A percentile compares a stretch with the other conserved stretches of the same genome.
Evolutionary conservation across 2,797 vertebrate species (phyloP).

Genomic region (Bryconaethiops microstoma): DNA sequence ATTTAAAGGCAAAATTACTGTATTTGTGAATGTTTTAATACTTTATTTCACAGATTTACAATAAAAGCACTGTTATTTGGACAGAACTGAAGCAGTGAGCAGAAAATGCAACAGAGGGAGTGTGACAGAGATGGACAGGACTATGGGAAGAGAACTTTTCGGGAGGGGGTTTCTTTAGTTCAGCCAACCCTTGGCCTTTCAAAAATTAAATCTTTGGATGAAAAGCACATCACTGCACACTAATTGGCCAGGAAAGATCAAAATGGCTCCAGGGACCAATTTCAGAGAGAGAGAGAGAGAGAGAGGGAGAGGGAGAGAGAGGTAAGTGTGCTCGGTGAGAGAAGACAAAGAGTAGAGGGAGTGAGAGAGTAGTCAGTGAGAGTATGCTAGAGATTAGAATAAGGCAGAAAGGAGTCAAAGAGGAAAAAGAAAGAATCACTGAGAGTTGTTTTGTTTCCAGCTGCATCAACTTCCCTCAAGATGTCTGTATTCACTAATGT

Average conservation of each 20-base stretch:
- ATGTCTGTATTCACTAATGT: background rate
- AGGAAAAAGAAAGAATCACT: background rate
- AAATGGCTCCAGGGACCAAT: slow-evolving; percentile 55
- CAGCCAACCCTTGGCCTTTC: slow-evolving; percentile 42
- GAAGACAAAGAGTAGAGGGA: background rate
- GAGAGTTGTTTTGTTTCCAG: background rate
- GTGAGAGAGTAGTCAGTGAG: background rate
- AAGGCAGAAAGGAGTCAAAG: background rate
- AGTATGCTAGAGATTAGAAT: background rate
- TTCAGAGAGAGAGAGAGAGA: background rate
- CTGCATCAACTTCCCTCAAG: background rate
- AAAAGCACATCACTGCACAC: slow-evolving; percentile 52
- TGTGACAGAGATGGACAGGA: slow-evolving; percentile 25
- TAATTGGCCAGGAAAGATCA: slow-evolving; percentile 60
- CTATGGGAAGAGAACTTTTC: slow-evolving; percentile 14
- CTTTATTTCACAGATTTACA: background rate
- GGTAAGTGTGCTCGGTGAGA: background rate
- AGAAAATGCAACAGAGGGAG: slow-evolving; percentile 27
- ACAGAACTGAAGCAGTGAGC: slow-evolving; percentile 22
- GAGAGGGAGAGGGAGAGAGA: background rate
- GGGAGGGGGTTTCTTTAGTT: slow-evolving; percentile 49
- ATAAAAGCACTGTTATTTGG: background rate
- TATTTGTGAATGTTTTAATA: too few relatives aligned
- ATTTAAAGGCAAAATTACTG: too few relatives aligned
- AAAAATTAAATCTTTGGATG: slow-evolving; percentile 55